Percentiles rank a stretch among this genome's conserved stretches.
phyloP scores from a whole-genome alignment of 1,140 invertebrate species.

The Leguminivora glycinivorella region DNA sequence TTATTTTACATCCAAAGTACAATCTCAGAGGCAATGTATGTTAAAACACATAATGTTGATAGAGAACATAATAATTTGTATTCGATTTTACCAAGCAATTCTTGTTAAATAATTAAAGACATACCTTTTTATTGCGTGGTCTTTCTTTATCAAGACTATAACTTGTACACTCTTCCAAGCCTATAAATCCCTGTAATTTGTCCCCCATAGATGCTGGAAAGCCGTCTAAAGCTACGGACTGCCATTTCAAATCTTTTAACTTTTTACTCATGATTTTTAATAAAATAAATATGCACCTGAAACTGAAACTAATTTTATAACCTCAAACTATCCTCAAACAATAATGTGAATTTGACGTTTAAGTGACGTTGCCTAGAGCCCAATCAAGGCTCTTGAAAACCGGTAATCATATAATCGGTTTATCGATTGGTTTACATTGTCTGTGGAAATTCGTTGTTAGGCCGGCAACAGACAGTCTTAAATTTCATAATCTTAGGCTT shows the following conservation, averaged over 20 bases:
- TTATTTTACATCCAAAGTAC: neutral
- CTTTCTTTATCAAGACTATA: slow-evolving; percentile 76
- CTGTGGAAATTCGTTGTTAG: neutral
- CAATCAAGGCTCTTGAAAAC: neutral
- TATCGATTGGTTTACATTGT: neutral
- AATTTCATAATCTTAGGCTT: too few species aligned
- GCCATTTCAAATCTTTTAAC: slow-evolving; percentile 76
- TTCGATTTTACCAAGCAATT: neutral
- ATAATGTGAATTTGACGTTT: slow-evolving; percentile 18
- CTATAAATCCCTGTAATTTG: slow-evolving; percentile 80
- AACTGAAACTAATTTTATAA: neutral
- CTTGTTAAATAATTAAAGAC: neutral
- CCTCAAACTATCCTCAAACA: slow-evolving; percentile 23
- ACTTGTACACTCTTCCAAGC: slow-evolving; percentile 82
- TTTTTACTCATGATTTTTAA: slow-evolving; percentile 58
- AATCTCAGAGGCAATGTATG: neutral
- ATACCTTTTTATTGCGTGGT: slow-evolving; percentile 62
- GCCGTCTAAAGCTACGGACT: slow-evolving; percentile 79
- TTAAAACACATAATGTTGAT: neutral
- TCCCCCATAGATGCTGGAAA: slow-evolving; percentile 68
- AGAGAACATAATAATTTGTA: neutral
- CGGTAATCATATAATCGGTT: neutral
- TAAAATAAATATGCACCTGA: neutral
- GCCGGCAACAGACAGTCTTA: too few species aligned
- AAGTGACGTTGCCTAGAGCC: neutral